phyloP scores from a whole-genome alignment of 2,797 vertebrate species.

The Pseudomugil gertrudae region DNA sequence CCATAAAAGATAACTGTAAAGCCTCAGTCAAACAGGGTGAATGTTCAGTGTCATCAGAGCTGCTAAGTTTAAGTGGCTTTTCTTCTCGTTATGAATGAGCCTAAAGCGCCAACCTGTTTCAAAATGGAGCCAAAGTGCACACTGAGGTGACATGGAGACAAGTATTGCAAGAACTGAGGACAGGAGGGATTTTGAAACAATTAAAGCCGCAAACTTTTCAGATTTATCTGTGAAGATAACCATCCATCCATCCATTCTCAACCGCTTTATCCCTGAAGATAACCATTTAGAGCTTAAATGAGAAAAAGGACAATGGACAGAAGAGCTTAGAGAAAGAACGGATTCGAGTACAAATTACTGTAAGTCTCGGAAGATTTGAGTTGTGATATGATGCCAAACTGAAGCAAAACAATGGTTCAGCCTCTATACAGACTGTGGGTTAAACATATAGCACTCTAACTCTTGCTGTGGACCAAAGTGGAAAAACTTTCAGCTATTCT shows the following conservation, averaged over 20 bases:
- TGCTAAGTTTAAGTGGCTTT: conserved; percentile 19
- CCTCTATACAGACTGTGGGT: no score
- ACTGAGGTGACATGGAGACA: no score
- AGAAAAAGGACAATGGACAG: background rate
- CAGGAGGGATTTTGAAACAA: conserved; percentile 5
- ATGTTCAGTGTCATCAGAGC: conserved; percentile 17
- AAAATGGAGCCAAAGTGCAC: conserved; percentile 5
- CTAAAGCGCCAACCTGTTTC: background rate
- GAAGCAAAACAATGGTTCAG: background rate
- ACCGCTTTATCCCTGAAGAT: no score
- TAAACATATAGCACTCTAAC: background rate
- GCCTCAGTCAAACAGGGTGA: background rate
- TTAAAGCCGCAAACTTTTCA: conserved; percentile 16
- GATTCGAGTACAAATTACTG: conserved; percentile 16
- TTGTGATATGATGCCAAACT: background rate
- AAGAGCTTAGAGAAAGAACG: conserved; percentile 16
- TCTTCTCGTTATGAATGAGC: conserved; percentile 1
- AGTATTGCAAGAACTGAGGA: no score
- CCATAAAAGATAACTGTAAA: background rate
- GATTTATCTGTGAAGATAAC: conserved; percentile 5
- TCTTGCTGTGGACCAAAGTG: background rate
- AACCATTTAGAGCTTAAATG: no score
- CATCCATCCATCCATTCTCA: no score
- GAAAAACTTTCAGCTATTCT: background rate
- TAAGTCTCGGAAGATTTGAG: conserved; percentile 12